These are phyloP conservation scores for Palythoa heliodiscus DNA, from an alignment of 92 coral and sea anemone genomes.

Conservation along the genomic window DNA sequence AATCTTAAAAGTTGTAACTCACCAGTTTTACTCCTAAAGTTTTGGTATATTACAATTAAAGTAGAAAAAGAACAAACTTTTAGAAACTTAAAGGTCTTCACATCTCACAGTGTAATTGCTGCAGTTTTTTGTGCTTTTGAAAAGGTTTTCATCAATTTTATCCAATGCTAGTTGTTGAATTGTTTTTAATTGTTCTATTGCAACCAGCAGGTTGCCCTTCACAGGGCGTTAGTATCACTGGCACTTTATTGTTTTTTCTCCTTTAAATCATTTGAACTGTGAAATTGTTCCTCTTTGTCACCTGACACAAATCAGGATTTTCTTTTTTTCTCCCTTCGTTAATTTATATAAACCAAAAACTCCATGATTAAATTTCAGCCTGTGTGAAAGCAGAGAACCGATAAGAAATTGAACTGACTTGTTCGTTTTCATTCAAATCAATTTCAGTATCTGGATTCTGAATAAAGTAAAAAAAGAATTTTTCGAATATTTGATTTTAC, in stretches of 20 bases:
- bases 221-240: neutral
- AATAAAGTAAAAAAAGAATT: too few species aligned
- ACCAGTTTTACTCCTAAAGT: neutral
- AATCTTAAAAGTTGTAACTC: neutral
- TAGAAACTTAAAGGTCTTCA: neutral
- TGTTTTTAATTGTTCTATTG: neutral
- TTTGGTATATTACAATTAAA: neutral
- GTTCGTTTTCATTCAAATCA: neutral
- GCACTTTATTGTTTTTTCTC: neutral
- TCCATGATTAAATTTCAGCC: neutral
- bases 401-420: neutral
- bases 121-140: neutral
- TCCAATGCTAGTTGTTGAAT: neutral
- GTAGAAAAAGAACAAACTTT: too few species aligned
- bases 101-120: neutral
- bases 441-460: too few species aligned
- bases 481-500: too few species aligned
- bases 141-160: neutral
- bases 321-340: neutral
- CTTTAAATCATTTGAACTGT: neutral
- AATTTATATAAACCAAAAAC: neutral
- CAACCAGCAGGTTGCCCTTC: slow-evolving; percentile 13
- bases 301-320: neutral
- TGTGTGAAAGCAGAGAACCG: neutral
- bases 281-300: neutral